Evolutionary conservation across 2,888 invertebrate species (phyloP).

Genomic region (Morpho deidamia): DNA sequence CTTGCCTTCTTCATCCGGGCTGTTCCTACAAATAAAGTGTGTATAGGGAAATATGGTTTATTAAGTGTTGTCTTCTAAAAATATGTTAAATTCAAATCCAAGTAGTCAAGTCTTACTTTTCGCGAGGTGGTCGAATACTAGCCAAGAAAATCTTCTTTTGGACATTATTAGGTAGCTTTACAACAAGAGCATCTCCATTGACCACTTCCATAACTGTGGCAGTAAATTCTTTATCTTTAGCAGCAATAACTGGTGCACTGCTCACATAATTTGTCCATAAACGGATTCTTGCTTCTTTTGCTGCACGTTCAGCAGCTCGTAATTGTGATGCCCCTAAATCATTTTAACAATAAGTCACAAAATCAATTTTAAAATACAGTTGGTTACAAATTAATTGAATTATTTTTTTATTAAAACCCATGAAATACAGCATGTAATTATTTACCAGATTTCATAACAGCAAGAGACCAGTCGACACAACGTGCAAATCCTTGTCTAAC

Average conservation of each 20-base stretch:
- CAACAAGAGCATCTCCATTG: slow-evolving; percentile 94
- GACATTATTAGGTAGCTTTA: slow-evolving; percentile 87
- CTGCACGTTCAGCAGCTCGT: slow-evolving; percentile 89
- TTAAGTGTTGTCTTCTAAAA: background rate
- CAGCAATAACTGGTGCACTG: slow-evolving; percentile 83
- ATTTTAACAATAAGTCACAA: background rate
- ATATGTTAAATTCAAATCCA: background rate
- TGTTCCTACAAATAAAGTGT: slow-evolving; percentile 42
- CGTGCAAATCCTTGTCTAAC: slow-evolving; percentile 94
- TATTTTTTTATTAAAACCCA: background rate
- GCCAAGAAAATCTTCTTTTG: slow-evolving; percentile 96
- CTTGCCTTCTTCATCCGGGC: slow-evolving; percentile 82
- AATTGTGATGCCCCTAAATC: slow-evolving; percentile 85
- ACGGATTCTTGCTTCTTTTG: slow-evolving; percentile 91
- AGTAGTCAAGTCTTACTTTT: slow-evolving; percentile 57
- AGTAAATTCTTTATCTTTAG: slow-evolving; percentile 88
- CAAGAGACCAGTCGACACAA: slow-evolving; percentile 80
- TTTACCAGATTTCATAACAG: slow-evolving; percentile 67
- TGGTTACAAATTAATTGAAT: background rate
- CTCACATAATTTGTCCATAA: slow-evolving; percentile 96
- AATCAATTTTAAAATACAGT: background rate
- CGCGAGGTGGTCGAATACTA: slow-evolving; percentile 96
- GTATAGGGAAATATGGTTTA: slow-evolving; percentile 1
- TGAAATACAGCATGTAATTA: background rate
- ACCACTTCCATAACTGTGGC: slow-evolving; percentile 93